Evolutionary conservation across 2,113 vertebrate species (phyloP).

Genomic region (Seriola aureovittata): DNA sequence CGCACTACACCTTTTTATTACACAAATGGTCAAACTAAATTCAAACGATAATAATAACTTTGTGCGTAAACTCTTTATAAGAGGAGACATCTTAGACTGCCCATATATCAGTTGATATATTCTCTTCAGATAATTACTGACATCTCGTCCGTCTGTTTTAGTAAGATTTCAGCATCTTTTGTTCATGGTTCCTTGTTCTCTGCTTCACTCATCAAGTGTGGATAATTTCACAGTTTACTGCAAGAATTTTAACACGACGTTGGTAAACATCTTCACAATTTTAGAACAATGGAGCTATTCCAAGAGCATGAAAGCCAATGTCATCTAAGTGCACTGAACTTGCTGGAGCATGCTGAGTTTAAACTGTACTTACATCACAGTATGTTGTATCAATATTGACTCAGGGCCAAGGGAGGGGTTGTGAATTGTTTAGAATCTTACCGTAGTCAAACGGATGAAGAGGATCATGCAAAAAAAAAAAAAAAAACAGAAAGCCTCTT

Average conservation of each 20-base stretch:
- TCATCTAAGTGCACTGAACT: neutral
- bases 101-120: neutral
- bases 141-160: neutral
- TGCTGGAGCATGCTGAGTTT: neutral
- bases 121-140: neutral
- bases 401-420: neutral
- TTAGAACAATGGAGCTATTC: neutral
- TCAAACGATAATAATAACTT: too few species aligned
- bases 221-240: neutral
- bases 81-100: neutral
- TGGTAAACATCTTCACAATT: neutral
- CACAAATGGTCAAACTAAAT: neutral
- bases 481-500: slow-evolving; percentile 2
- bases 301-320: neutral
- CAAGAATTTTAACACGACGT: neutral
- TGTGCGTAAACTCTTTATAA: neutral
- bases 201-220: neutral
- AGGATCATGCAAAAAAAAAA: neutral
- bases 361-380: neutral
- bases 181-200: too few species aligned
- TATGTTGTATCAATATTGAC: neutral
- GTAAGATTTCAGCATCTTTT: neutral
- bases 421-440: neutral
- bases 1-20: neutral
- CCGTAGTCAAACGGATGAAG: neutral